Evolutionary conservation across 2,797 vertebrate species (phyloP).

Genomic region (Crossoptilon crossoptilon): DNA sequence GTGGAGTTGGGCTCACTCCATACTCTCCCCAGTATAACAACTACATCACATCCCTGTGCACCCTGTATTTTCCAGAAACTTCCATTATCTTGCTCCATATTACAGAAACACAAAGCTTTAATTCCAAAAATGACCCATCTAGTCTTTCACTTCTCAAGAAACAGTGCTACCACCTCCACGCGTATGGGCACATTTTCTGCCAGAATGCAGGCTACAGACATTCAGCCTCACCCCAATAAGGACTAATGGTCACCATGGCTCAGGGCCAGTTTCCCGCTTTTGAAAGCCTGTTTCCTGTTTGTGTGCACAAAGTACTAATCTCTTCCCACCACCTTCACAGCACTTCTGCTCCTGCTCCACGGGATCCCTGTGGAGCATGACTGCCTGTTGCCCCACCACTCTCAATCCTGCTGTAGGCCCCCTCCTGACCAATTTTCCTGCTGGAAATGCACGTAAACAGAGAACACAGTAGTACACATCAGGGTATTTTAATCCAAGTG

Average conservation of each 20-base stretch:
- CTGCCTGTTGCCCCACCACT: fast-evolving
- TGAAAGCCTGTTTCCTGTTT: conserved; percentile 58
- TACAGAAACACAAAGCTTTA: neutral
- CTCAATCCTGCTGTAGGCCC: fast-evolving
- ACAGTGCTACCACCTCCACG: neutral
- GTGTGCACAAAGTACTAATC: conserved; percentile 40
- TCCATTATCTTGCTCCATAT: neutral
- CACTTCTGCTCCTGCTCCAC: neutral
- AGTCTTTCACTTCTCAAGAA: neutral
- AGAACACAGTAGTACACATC: fast-evolving
- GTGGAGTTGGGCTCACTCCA: neutral
- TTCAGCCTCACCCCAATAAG: neutral
- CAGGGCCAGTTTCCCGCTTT: conserved; percentile 42
- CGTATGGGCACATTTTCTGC: neutral
- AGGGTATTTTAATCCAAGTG: neutral
- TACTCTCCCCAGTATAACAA: neutral
- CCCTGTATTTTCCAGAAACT: neutral
- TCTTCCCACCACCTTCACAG: conserved; percentile 33
- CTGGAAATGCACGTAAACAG: neutral
- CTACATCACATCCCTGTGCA: neutral
- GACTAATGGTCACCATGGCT: conserved; percentile 14
- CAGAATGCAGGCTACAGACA: neutral
- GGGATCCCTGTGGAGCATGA: neutral
- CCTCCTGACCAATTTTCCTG: neutral
- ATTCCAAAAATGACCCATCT: neutral